A percentile compares a stretch with the other conserved stretches of the same genome.
phyloP scores from a whole-genome alignment of 2,888 invertebrate genomes.

The Hyles lineata region DNA sequence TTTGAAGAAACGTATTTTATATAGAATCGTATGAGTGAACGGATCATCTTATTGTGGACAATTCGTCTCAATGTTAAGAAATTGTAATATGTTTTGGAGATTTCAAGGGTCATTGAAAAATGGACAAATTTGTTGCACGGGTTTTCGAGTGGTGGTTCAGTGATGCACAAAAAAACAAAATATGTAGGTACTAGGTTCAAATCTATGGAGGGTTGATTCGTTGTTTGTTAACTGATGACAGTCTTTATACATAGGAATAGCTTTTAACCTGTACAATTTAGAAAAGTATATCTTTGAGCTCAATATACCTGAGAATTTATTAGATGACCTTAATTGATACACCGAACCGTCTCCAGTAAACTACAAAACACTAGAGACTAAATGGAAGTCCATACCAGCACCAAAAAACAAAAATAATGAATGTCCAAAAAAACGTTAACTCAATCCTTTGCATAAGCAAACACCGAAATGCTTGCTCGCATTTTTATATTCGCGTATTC shows the following conservation, averaged over 20 bases:
- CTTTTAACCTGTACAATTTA: too few relatives aligned
- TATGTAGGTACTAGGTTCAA: too few relatives aligned
- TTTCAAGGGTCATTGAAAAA: neutral
- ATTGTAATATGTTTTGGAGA: neutral
- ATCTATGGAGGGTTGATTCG: too few relatives aligned
- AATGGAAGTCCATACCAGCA: neutral
- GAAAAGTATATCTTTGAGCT: too few relatives aligned
- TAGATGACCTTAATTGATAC: too few relatives aligned
- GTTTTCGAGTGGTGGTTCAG: neutral
- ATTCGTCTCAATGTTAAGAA: neutral
- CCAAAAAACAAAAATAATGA: neutral
- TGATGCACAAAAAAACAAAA: too few relatives aligned
- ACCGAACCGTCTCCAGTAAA: too few relatives aligned
- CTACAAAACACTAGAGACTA: too few relatives aligned
- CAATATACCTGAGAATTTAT: too few relatives aligned
- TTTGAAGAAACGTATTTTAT: neutral
- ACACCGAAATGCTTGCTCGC: slow-evolving; percentile 10
- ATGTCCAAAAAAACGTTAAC: neutral
- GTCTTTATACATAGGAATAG: too few relatives aligned
- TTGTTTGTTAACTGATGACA: too few relatives aligned
- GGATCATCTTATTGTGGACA: neutral
- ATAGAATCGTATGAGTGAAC: neutral
- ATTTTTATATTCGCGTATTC: slow-evolving; percentile 36
- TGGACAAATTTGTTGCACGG: neutral
- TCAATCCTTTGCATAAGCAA: neutral